Base-by-base conservation (phyloP, 2,797 vertebrate genomes). In the Anolis apletophallus region DNA sequence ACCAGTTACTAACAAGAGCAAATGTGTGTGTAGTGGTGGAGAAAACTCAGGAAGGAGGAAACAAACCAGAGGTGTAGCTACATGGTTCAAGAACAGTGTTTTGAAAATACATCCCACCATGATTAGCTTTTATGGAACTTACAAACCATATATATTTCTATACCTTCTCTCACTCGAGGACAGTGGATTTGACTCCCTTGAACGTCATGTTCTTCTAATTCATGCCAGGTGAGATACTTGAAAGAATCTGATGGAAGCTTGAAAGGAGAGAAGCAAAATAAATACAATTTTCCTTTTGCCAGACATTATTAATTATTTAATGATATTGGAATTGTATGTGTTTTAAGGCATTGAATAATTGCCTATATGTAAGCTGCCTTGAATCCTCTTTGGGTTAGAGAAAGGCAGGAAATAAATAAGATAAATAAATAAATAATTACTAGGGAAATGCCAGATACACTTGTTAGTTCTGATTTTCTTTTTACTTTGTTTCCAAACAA, bases 141-240 rank as follows among this genome's bases (percentile, higher is more conserved):
- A 83, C 54, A 71, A 52, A 64, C 34, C 19, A 34, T 5, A 68
- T 75, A 29, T 55, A 87, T 83, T 36, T 81, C 23, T 93, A 96
- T 93, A 98, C 98, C 98, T 98, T 98, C 96, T 97, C 98, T 97
- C 92, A 99, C 97, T 93, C 98, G 96, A 89, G 98, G 98, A 86
- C 98, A 98, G 88, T 34, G 95, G 90, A 99, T 97, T 95, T 98
- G 98, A 94, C 97, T 96, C 85, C 98, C 98, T 77, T 90, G 96
- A 91, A 99, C 93, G 50, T 97, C 96, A 74, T 97, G 97, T 81
- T 98, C 97, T 89, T 98, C 97, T 94, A 99, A 91, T 76, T 96
- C 95, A 86, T 96, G 96, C 98, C 98, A 99, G 69, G 96, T 94
- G 40, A 96, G 95, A 88, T 98, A 98, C 85, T 97, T 97, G 92